Percentiles rank a stretch among this genome's conserved stretches.
Conservation (phyloP, 2,113 vertebrate species). For the Oreocharis arfaki region DNA sequence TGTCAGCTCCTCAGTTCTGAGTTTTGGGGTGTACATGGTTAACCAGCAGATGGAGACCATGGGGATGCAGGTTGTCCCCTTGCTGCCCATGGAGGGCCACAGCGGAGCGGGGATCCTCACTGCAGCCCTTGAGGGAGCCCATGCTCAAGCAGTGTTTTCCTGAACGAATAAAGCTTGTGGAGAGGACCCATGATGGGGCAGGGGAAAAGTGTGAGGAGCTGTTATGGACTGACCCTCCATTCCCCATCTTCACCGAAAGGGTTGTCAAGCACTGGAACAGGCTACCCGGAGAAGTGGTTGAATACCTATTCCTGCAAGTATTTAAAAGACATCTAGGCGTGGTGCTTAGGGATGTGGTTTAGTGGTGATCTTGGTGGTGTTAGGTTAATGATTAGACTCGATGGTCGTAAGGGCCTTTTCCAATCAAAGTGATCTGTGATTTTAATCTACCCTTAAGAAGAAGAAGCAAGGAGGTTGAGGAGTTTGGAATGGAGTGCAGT, state of each 20-base stretch:
- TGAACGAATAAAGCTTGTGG: neutral
- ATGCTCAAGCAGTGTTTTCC: neutral
- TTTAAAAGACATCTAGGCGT: rapidly evolving
- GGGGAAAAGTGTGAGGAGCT: neutral
- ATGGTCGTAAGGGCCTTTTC: neutral
- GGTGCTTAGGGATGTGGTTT: neutral
- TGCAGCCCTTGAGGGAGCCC: rapidly evolving
- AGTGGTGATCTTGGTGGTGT: neutral
- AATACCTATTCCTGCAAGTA: neutral
- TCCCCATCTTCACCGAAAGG: neutral
- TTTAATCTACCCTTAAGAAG: neutral
- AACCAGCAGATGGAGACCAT: neutral
- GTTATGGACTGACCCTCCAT: rapidly evolving
- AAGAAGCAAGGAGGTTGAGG: neutral
- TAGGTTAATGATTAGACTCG: neutral
- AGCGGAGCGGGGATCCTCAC: neutral
- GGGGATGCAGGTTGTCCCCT: rapidly evolving
- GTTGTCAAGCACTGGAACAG: neutral
- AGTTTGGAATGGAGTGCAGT: neutral
- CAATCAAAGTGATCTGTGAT: neutral
- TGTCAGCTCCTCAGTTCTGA: neutral
- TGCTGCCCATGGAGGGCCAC: neutral
- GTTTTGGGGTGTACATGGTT: neutral
- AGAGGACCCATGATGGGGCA: neutral
- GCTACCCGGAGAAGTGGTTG: neutral